Conservation (phyloP, 2,113 vertebrate species). For the Bos indicus region DNA sequence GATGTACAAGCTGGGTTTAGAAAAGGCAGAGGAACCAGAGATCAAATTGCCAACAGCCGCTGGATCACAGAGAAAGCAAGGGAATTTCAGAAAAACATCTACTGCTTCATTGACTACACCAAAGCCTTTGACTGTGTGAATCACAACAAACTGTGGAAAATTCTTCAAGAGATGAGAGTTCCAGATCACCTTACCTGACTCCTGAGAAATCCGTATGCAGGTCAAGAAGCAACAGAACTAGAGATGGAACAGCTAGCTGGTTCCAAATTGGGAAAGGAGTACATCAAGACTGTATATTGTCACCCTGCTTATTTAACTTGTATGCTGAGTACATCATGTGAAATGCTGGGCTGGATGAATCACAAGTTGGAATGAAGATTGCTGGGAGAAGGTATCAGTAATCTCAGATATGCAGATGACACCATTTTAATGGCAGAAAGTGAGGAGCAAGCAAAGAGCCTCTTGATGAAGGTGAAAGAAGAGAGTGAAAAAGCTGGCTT, state of each 20-base stretch:
- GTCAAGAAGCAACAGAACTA: not conserved
- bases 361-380: not conserved
- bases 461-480: not conserved
- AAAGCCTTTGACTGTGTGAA: not conserved
- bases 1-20: not conserved
- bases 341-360: not conserved
- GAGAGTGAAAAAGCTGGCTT: not conserved
- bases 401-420: not conserved
- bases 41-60: not conserved
- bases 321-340: not conserved
- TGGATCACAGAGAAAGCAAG: not conserved
- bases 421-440: not conserved
- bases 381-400: not conserved
- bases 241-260: not conserved
- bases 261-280: not conserved
- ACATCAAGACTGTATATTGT: rapidly evolving
- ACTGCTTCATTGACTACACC: not conserved
- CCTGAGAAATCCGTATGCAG: not conserved
- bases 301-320: not conserved
- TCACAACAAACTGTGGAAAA: not conserved
- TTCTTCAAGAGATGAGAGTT: not conserved
- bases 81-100: not conserved
- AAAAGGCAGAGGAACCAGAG: not conserved
- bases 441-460: not conserved
- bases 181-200: not conserved